A percentile compares a stretch with the other conserved stretches of the same genome.
Conservation (phyloP, 2,113 vertebrate genomes). For the Tetrax tetrax region DNA sequence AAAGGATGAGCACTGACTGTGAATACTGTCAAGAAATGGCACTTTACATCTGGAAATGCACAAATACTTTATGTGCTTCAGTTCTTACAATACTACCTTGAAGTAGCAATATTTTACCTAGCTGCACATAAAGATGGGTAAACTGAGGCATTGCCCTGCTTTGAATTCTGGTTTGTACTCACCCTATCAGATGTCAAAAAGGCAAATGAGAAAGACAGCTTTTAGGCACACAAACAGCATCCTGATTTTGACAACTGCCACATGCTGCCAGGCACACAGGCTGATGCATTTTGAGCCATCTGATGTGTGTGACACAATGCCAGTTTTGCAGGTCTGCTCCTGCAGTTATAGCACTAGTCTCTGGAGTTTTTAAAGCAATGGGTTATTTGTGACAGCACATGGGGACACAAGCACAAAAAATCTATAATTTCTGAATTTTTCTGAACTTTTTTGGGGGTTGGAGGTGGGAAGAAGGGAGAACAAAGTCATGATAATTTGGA, state of each 20-base stretch:
- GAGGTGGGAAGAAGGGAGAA: neutral
- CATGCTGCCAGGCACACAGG: neutral
- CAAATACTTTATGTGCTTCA: neutral
- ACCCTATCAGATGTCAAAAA: neutral
- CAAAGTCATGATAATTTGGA: neutral
- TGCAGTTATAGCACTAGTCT: neutral
- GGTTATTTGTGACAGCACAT: neutral
- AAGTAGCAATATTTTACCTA: neutral
- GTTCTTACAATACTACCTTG: neutral
- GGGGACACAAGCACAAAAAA: neutral
- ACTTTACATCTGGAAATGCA: neutral
- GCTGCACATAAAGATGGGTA: neutral
- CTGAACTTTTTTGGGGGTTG: neutral
- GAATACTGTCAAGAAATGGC: neutral
- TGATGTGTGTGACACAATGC: accelerated
- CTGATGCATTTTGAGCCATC: neutral
- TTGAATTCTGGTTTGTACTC: neutral
- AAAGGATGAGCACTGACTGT: neutral
- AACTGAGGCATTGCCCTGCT: neutral
- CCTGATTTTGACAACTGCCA: neutral
- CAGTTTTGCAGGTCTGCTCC: neutral
- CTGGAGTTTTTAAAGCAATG: neutral
- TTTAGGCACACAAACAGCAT: neutral
- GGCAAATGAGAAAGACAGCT: neutral
- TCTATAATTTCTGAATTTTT: neutral